A percentile compares a stretch with the other conserved stretches of the same genome.
phyloP scores from a whole-genome alignment of 2,113 vertebrate species.

The Actinemys pallida region DNA sequence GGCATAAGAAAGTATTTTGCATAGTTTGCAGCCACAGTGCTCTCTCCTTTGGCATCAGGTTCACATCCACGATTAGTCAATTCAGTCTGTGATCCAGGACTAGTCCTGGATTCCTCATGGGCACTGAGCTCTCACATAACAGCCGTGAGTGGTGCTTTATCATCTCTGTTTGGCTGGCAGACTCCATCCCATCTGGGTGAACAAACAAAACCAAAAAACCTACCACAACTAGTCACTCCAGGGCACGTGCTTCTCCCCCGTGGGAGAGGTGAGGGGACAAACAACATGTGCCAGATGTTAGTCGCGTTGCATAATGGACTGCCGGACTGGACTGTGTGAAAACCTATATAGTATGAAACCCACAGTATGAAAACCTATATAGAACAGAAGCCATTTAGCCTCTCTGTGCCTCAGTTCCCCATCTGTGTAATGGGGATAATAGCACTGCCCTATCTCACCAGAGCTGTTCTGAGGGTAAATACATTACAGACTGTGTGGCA shows the following conservation, averaged over 20 bases:
- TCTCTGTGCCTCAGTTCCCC: background rate
- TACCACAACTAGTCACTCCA: too few species aligned
- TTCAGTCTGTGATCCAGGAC: background rate
- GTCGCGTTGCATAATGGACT: too few species aligned
- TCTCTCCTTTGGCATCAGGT: background rate
- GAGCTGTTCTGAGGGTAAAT: background rate
- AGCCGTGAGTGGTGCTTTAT: background rate
- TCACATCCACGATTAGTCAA: background rate
- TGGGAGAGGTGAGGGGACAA: too few species aligned
- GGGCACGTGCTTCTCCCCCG: too few species aligned
- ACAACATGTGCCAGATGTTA: too few species aligned
- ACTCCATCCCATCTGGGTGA: background rate
- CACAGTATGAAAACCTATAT: too few species aligned
- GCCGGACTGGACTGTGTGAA: too few species aligned
- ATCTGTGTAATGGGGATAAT: fast-evolving
- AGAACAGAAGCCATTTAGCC: background rate
- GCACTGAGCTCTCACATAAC: background rate
- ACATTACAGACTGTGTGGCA: constrained; percentile 2
- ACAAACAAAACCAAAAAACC: too few species aligned
- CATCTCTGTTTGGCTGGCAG: background rate
- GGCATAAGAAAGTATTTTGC: background rate
- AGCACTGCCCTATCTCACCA: background rate
- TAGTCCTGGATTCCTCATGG: background rate
- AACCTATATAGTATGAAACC: too few species aligned
- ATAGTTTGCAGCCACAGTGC: background rate